These are phyloP conservation scores for Phoxinus dragarum DNA, from an alignment of 2,797 vertebrate species.

Conservation along the genomic window DNA sequence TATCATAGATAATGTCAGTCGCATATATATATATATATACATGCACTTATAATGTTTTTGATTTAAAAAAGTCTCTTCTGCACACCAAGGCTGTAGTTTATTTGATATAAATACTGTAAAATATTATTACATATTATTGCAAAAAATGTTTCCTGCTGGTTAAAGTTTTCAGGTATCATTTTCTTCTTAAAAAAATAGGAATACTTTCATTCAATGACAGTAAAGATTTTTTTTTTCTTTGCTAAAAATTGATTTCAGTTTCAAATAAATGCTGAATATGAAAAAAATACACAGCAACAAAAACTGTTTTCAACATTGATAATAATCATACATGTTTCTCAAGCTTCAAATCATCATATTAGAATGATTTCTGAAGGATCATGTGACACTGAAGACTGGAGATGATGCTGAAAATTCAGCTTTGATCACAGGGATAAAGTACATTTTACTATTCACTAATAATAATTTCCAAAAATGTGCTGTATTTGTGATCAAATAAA, in stretches of 20 bases:
- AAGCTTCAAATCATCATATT: neutral
- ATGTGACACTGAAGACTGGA: neutral
- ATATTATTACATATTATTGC: neutral
- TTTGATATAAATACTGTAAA: too few relatives aligned
- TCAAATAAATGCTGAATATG: neutral
- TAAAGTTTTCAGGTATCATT: neutral
- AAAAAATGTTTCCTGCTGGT: neutral
- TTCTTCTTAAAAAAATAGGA: neutral
- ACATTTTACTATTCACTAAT: neutral
- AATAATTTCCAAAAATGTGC: neutral
- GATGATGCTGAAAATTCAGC: neutral
- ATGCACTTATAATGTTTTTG: too few relatives aligned
- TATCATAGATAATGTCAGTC: conserved; percentile 30
- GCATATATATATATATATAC: too few relatives aligned
- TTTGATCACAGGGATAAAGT: neutral
- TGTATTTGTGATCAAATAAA: neutral
- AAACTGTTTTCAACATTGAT: neutral
- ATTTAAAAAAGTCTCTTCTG: conserved; percentile 21
- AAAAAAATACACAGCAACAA: neutral
- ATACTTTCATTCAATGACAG: neutral
- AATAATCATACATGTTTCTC: neutral
- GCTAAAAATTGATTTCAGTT: neutral
- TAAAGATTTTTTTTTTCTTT: neutral
- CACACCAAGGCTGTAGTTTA: conserved; percentile 11
- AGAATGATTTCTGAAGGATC: neutral